Base-by-base conservation (phyloP, 2,113 vertebrate genomes). In the Pelmatolapia mariae region DNA sequence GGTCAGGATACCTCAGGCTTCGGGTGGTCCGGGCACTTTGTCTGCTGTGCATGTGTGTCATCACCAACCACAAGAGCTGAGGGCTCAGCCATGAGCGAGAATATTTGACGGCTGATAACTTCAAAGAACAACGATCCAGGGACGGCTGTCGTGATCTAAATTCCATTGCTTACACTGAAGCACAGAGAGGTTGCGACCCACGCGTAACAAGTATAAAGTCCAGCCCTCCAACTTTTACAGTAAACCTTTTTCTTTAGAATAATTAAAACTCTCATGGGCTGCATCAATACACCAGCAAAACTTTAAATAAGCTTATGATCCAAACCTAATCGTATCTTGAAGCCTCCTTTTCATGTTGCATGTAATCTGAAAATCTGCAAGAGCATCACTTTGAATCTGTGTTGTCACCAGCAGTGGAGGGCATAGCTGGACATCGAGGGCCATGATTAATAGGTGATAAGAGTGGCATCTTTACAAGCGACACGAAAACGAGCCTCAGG, bases 31-130 rank as follows among this genome's bases (percentile, higher is more conserved):
- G 10, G 83, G 91, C 88, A 93, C 92, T 94, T 94, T 95, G 95
- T 95, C 94, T 95, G 92, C 91, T 93, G 90, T 91, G 92, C 92
- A 94, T 92, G 89, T 92, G 93, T 96, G 95, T 96, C 96, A 97
- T 94, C 95, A 59, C 96, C 76, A 80, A 87, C 57, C 84, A 86
- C 53, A 53, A 53, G 81, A 91, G 83, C 85, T 78, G 87, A 93
- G 83, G 86, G 89, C 93, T 87, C 61, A 33, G 87, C 84, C 19
- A 7, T 22, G 53, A 94, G 91, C 53, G 26, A 80, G 91, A 92
- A 89, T 93, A 94, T 94, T 92, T 93, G 91, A 93, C 87, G 87
- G 92, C 90, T 92, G 93, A 95, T 92, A 84, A 91, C 93, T 95
- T 95, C 93, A 96, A 96, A 95, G 95, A 95, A 93, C 93, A 91